phyloP scores from a whole-genome alignment of 2,888 invertebrate species.

The Brenthis hecate region DNA sequence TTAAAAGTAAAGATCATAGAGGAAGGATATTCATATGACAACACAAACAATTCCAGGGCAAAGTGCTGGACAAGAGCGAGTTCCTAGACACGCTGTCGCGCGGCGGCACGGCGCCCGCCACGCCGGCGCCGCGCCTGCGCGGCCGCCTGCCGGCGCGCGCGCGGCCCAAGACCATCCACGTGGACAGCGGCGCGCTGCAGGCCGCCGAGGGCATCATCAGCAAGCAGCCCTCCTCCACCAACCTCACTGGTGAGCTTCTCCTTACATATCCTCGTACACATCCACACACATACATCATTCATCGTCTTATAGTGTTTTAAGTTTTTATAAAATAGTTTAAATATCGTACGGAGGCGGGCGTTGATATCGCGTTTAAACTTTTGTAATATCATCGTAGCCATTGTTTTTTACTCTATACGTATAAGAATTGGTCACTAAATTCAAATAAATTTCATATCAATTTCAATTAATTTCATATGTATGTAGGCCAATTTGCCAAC shows the following conservation, averaged over 20 bases:
- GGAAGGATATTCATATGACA: background rate
- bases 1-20: background rate
- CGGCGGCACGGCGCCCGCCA: slow-evolving; percentile 60
- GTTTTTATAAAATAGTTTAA: too few species aligned
- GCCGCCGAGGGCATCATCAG: slow-evolving; percentile 89
- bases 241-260: slow-evolving; percentile 86
- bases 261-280: background rate
- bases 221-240: slow-evolving; percentile 91
- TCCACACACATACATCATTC: too few species aligned
- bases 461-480: background rate
- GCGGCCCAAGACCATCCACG: slow-evolving; percentile 95
- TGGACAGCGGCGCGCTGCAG: slow-evolving; percentile 90
- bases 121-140: slow-evolving; percentile 60
- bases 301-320: too few species aligned
- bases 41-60: slow-evolving; percentile 82
- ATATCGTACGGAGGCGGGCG: too few species aligned
- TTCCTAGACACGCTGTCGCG: slow-evolving; percentile 59
- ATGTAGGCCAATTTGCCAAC: background rate
- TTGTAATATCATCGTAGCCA: too few species aligned
- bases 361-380: too few species aligned
- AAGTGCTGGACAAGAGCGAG: slow-evolving; percentile 86
- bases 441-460: too few species aligned
- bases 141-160: slow-evolving; percentile 85
- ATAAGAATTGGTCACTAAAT: too few species aligned
- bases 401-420: too few species aligned